phyloP scores from a whole-genome alignment of 2,797 vertebrate genomes.

The Ctenosaura bakeri region DNA sequence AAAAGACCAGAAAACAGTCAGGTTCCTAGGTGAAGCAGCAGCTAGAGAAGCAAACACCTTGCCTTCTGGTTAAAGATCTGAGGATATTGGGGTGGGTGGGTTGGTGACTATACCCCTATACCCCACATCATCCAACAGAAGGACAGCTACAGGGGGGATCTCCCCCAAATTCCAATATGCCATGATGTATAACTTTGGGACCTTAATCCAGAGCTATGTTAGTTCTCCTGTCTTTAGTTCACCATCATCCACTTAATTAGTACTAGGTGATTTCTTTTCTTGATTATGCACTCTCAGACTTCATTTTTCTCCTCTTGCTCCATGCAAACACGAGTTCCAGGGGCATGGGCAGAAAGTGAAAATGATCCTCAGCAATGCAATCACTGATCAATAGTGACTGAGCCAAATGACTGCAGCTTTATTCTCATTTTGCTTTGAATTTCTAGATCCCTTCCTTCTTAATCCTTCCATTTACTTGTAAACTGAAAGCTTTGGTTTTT shows the following conservation, averaged over 20 bases:
- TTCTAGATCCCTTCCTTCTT: neutral
- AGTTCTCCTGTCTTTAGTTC: neutral
- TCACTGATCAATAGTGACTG: neutral
- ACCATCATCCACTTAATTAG: neutral
- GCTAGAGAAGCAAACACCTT: too few relatives aligned
- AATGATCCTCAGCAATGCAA: slow-evolving; percentile 11
- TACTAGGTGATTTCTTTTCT: neutral
- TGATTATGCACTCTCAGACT: neutral
- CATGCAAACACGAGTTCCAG: slow-evolving; percentile 14
- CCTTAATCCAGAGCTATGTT: neutral
- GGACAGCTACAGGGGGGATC: neutral
- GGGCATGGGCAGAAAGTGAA: slow-evolving; percentile 24
- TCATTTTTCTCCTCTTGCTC: neutral
- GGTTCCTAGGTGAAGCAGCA: too few relatives aligned
- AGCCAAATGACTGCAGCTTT: slow-evolving; percentile 11
- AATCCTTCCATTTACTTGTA: slow-evolving; percentile 25
- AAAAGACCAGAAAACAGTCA: too few relatives aligned
- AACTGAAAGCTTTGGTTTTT: slow-evolving; percentile 7
- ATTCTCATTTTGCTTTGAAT: slow-evolving; percentile 36
- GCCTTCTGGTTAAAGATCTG: too few relatives aligned
- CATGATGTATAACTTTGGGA: neutral
- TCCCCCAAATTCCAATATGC: neutral
- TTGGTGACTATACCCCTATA: too few relatives aligned
- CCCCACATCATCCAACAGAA: neutral
- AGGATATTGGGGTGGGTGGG: too few relatives aligned